A percentile compares a stretch with the other conserved stretches of the same genome.
phyloP scores from a whole-genome alignment of 2,888 invertebrate genomes.

The Rhorus exstirpatorius region DNA sequence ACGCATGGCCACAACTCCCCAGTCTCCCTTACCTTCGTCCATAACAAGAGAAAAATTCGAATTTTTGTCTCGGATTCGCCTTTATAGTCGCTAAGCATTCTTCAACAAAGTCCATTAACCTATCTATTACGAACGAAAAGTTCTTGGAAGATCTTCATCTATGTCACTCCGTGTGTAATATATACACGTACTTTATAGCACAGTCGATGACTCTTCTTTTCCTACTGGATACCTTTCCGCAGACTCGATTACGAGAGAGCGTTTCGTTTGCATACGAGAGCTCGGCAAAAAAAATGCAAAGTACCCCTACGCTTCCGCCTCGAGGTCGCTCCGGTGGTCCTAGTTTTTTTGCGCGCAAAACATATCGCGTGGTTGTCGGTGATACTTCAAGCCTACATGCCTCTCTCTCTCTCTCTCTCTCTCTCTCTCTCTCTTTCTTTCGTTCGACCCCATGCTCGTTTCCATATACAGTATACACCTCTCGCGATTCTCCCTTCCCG shows the following conservation, averaged over 20 bases:
- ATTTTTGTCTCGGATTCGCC: neutral
- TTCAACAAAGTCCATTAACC: neutral
- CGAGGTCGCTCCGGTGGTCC: slow-evolving; percentile 4
- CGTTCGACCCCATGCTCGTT: slow-evolving; percentile 16
- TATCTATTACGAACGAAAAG: neutral
- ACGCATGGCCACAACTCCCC: too few species aligned
- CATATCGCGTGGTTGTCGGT: slow-evolving; percentile 56
- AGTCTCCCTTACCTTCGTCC: too few species aligned
- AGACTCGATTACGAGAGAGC: slow-evolving; percentile 23
- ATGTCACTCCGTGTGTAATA: neutral
- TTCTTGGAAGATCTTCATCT: neutral
- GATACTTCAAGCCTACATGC: slow-evolving; percentile 44
- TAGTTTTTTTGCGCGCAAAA: slow-evolving; percentile 41
- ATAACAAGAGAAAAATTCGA: neutral
- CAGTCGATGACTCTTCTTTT: slow-evolving; percentile 12
- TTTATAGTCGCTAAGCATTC: neutral
- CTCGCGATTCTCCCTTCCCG: slow-evolving; percentile 18
- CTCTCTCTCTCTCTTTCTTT: slow-evolving; percentile 16
- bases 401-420: neutral
- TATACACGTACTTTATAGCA: slow-evolving; percentile 8
- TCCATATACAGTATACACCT: slow-evolving; percentile 14
- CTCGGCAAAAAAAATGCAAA: slow-evolving; percentile 48
- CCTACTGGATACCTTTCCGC: slow-evolving; percentile 18
- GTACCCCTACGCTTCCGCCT: slow-evolving; percentile 7
- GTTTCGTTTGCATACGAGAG: slow-evolving; percentile 32